Evolutionary conservation across 2,797 vertebrate species (phyloP), one percentile per base, ranked within the genome.

Genomic region (Poeciliopsis turneri): DNA sequence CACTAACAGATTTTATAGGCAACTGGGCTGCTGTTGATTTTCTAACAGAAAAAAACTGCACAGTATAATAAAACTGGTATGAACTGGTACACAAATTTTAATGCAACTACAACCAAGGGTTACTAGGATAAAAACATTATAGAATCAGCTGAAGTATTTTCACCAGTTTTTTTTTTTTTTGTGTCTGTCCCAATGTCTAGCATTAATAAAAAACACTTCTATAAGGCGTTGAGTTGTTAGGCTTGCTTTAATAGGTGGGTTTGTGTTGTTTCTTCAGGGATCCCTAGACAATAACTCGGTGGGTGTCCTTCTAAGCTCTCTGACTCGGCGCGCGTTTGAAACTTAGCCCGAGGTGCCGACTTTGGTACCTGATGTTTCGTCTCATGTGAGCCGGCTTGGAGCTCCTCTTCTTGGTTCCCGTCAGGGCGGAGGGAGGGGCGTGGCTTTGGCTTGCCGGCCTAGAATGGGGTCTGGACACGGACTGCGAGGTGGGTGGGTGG

Each of bases 361-460:
- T 45, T 45, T 23, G n/a, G 66, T 89, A 98, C 97, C 97, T 96
- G 94, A 99, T 99, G 93, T 99, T 99, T 84, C 97, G 97, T 88
- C 98, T 96, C 97, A 98, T 96, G 92, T 98, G 97, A 81, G 94
- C 91, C 10, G 97, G 96, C 91, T 98, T 98, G 91, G 97, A 96
- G 85, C 79, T 84, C 91, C 96, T 96, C 91, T 96, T 98, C 94
- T 97, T 98, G 94, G 95, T 95, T 75, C 78, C 84, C 79, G 93
- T 94, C 88, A 96, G 93, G 77, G 92, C 92, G 70, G 93, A 88
- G 74, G 91, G 81, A 55, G 90, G 74, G 89, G 90, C 69, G 23
- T 91, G 81, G 91, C 94, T 96, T 93, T 96, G 96, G 93, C 95
- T 95, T 91, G 93, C 95, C 77, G 92, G 95, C 91, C 87, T 94